Evolutionary conservation across 2,113 vertebrate genomes (phyloP).

Genomic region (Engraulis encrasicolus): DNA sequence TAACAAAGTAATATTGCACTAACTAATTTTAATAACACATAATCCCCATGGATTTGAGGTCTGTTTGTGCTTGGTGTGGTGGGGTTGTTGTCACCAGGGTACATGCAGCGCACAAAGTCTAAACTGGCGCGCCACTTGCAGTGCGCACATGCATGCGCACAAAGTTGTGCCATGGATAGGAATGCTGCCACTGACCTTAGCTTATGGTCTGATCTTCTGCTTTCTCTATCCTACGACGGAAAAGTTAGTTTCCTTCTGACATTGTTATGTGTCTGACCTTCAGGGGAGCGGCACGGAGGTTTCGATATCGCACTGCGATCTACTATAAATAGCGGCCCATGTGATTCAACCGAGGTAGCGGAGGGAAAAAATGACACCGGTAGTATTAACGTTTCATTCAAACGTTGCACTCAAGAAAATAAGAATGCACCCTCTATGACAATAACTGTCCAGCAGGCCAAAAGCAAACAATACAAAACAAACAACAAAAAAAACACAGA

Average conservation of each 20-base stretch:
- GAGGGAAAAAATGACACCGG: background rate
- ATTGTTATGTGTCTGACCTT: conserved; percentile 40
- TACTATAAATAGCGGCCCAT: conserved; percentile 42
- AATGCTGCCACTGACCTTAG: conserved; percentile 27
- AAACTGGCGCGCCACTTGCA: background rate
- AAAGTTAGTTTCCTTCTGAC: background rate
- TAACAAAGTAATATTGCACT: background rate
- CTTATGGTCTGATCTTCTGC: background rate
- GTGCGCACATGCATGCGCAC: background rate
- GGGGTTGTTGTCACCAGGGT: too few relatives aligned
- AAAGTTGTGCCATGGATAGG: background rate
- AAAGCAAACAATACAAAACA: too few relatives aligned
- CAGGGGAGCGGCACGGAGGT: background rate
- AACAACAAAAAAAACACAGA: too few relatives aligned
- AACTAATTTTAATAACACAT: background rate
- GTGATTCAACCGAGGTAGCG: conserved; percentile 12
- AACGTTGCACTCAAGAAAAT: background rate
- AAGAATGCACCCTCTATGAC: background rate
- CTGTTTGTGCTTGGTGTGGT: background rate
- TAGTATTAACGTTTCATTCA: background rate
- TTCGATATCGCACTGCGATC: conserved; percentile 38
- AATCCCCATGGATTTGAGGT: too few relatives aligned
- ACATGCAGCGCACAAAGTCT: background rate
- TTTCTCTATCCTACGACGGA: background rate
- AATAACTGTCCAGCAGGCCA: too few relatives aligned